phyloP scores from a whole-genome alignment of 30 jellyfish, hydroid and myxozoan genomes.

The Pseudorhiza aurosa region DNA sequence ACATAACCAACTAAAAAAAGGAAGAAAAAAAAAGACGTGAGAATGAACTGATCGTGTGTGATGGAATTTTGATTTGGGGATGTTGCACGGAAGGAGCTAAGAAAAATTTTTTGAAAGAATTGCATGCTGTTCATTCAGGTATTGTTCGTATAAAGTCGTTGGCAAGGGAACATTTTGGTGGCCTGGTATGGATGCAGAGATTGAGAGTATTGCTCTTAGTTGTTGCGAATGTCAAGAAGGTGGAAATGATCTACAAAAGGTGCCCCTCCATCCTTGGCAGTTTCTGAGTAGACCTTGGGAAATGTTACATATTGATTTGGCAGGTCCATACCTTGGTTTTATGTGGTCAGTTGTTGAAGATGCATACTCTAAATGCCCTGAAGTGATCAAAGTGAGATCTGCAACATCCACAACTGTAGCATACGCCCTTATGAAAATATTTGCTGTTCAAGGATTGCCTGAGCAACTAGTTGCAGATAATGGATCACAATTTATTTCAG shows the following conservation, averaged over 20 bases:
- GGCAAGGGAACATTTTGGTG: constrained; percentile 73
- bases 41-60: constrained; percentile 69
- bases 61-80: constrained; percentile 70
- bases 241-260: constrained; percentile 61
- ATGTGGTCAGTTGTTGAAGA: constrained; percentile 73
- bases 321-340: constrained; percentile 67
- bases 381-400: constrained; percentile 34
- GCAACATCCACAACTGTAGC: constrained; percentile 48
- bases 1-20: too few species aligned
- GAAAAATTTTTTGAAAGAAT: constrained; percentile 62
- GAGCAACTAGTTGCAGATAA: constrained; percentile 67
- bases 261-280: constrained; percentile 56
- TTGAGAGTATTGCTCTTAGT: constrained; percentile 66
- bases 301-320: constrained; percentile 33
- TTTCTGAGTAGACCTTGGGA: constrained; percentile 52
- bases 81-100: constrained; percentile 59
- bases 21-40: too few species aligned
- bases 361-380: constrained; percentile 60
- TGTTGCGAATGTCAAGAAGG: constrained; percentile 64
- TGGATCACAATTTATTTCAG: constrained; percentile 67
- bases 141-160: constrained; percentile 65
- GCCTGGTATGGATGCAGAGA: constrained; percentile 74
- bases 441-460: constrained; percentile 67
- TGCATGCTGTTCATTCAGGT: constrained; percentile 76
- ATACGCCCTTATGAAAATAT: constrained; percentile 48